phyloP scores from a whole-genome alignment of 2,797 vertebrate genomes.

The Cichlasoma orientale region DNA sequence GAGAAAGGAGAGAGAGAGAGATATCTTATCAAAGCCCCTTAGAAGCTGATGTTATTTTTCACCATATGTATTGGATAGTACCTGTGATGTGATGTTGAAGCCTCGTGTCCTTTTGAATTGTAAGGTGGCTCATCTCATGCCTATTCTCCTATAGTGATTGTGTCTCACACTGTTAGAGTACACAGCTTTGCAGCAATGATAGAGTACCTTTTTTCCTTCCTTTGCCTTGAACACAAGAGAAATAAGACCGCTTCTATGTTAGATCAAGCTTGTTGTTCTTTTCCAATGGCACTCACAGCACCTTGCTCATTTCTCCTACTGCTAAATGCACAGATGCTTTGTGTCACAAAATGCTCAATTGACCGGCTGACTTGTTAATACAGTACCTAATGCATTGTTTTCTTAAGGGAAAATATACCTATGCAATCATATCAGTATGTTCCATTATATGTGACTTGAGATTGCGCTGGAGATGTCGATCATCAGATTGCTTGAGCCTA shows the following conservation, averaged over 20 bases:
- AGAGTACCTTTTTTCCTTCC: conserved; percentile 9
- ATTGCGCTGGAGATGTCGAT: conserved; percentile 37
- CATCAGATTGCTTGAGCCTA: conserved; percentile 21
- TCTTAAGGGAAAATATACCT: conserved; percentile 29
- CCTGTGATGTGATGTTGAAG: conserved; percentile 49
- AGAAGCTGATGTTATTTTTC: conserved; percentile 68
- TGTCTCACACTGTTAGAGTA: conserved; percentile 45
- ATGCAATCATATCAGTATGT: conserved; percentile 14
- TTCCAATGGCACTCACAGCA: conserved; percentile 13
- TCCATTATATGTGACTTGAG: conserved; percentile 31
- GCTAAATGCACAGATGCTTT: conserved; percentile 24
- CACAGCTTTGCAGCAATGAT: conserved; percentile 46
- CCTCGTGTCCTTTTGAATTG: conserved; percentile 60
- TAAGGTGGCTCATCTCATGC: conserved; percentile 49
- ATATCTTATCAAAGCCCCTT: conserved; percentile 72
- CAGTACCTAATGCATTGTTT: conserved; percentile 21
- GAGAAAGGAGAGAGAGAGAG: conserved; percentile 46
- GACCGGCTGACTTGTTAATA: neutral
- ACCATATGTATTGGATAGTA: conserved; percentile 56
- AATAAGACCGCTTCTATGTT: neutral
- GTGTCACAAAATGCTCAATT: conserved; percentile 25
- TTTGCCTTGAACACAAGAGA: conserved; percentile 38
- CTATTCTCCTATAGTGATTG: conserved; percentile 51
- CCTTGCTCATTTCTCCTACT: conserved; percentile 21
- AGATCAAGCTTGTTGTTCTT: conserved; percentile 38